These are phyloP conservation scores for Laterallus jamaicensis DNA, from an alignment of 2,113 vertebrate genomes.

Conservation along the genomic window DNA sequence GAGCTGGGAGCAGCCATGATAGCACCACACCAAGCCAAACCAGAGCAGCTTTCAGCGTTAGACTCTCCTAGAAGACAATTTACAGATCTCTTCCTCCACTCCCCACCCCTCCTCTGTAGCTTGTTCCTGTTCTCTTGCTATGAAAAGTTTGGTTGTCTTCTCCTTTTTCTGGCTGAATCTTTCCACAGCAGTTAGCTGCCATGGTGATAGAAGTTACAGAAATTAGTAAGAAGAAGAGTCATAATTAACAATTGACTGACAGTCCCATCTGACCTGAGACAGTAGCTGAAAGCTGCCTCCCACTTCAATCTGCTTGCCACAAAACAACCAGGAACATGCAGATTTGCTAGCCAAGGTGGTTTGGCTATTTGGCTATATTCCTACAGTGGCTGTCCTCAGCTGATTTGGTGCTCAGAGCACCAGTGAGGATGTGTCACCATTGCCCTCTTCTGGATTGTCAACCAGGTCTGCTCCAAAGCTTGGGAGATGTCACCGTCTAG, in stretches of 20 bases:
- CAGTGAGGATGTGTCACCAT: slow-evolving; percentile 47
- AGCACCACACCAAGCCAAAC: neutral
- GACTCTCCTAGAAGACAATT: neutral
- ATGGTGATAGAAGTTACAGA: slow-evolving; percentile 69
- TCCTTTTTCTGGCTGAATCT: slow-evolving; percentile 57
- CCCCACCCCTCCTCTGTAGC: neutral
- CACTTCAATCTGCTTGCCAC: slow-evolving; percentile 68
- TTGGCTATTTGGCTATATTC: slow-evolving; percentile 16
- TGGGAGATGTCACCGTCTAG: neutral
- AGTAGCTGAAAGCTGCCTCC: slow-evolving; percentile 65
- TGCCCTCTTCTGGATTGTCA: slow-evolving; percentile 65
- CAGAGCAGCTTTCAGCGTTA: neutral
- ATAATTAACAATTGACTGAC: slow-evolving; percentile 69
- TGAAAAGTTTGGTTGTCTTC: slow-evolving; percentile 66
- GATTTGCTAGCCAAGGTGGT: slow-evolving; percentile 39
- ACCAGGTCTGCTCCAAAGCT: slow-evolving; percentile 31
- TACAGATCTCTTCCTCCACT: slow-evolving; percentile 16
- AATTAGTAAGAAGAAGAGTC: slow-evolving; percentile 69
- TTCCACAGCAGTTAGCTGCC: slow-evolving; percentile 61
- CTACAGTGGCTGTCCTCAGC: slow-evolving; percentile 7
- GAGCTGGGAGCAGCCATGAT: neutral
- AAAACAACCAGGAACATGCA: slow-evolving; percentile 42
- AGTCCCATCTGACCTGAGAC: slow-evolving; percentile 69
- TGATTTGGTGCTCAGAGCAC: neutral
- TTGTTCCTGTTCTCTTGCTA: slow-evolving; percentile 8